These are phyloP conservation scores for Aspidapion aeneum DNA, from an alignment of 2,888 invertebrate species.

Conservation along the genomic window DNA sequence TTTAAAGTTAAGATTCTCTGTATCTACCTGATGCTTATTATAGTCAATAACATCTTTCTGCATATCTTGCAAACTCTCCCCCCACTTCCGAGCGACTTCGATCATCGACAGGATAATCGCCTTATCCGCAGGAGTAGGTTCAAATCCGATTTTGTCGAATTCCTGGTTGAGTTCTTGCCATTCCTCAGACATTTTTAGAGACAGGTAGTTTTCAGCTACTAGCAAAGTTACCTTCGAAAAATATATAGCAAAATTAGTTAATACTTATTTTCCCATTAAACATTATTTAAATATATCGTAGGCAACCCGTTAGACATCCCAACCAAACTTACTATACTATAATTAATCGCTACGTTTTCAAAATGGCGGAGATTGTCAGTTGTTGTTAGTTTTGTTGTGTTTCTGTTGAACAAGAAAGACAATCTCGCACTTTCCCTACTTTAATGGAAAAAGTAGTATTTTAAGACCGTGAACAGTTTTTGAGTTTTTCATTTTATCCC, in stretches of 20 bases:
- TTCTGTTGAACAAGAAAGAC: too few relatives aligned
- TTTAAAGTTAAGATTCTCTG: too few relatives aligned
- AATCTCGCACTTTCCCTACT: too few relatives aligned
- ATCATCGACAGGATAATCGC: slow-evolving; percentile 42
- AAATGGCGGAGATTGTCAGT: too few relatives aligned
- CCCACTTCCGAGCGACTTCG: slow-evolving; percentile 43
- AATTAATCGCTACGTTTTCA: too few relatives aligned
- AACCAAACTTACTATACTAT: too few relatives aligned
- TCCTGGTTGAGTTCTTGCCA: slow-evolving; percentile 47
- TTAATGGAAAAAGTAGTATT: too few relatives aligned
- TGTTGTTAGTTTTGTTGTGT: too few relatives aligned
- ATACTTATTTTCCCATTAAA: neutral
- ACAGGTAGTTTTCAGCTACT: slow-evolving; percentile 47
- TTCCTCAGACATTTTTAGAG: slow-evolving; percentile 47
- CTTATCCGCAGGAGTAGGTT: slow-evolving; percentile 43
- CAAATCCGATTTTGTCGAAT: slow-evolving; percentile 41
- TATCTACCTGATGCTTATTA: slow-evolving; percentile 33
- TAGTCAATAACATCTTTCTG: slow-evolving; percentile 40
- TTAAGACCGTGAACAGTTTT: too few relatives aligned
- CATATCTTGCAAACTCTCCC: slow-evolving; percentile 37
- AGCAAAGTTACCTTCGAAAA: slow-evolving; percentile 45
- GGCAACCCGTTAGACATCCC: too few relatives aligned
- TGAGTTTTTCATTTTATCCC: too few relatives aligned
- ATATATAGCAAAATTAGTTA: slow-evolving; percentile 3
- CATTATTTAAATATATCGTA: too few relatives aligned